Percentiles rank a stretch among this genome's conserved stretches.
Evolutionary conservation across 92 coral and sea anemone genomes (phyloP).

Genomic region (Epizoanthus ramosus): DNA sequence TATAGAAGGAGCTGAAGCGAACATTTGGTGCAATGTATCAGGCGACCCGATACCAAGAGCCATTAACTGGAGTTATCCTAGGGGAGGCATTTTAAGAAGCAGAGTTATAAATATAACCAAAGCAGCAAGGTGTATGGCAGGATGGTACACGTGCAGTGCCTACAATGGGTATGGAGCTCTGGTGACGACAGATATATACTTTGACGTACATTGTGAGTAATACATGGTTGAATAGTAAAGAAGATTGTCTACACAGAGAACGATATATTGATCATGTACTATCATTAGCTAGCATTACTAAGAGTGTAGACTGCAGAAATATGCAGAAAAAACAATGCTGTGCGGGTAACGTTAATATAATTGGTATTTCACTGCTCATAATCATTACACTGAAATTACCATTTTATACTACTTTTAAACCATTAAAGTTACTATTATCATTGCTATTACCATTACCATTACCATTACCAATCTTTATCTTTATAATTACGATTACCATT

Average conservation of each 20-base stretch:
- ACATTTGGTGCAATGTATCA: not conserved
- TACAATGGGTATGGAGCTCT: constrained; percentile 28
- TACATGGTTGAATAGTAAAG: too few species aligned
- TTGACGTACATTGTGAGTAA: constrained; percentile 27
- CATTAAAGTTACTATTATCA: not conserved
- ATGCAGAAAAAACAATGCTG: too few species aligned
- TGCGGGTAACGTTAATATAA: too few species aligned
- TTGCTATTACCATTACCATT: not conserved
- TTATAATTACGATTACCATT: not conserved
- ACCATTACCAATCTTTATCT: not conserved
- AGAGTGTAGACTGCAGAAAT: too few species aligned
- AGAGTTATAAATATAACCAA: not conserved
- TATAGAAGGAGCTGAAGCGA: not conserved
- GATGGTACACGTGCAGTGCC: constrained; percentile 29
- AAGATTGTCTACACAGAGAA: too few species aligned
- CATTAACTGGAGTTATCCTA: constrained; percentile 13
- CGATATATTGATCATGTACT: too few species aligned
- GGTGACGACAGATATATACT: not conserved
- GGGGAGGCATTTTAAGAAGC: not conserved
- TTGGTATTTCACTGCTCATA: too few species aligned
- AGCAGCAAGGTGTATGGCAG: not conserved
- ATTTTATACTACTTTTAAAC: too few species aligned
- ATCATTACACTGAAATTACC: too few species aligned
- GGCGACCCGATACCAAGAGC: not conserved
- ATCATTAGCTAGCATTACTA: too few species aligned